Conservation (phyloP, 2,888 invertebrate species). For the Anarsia innoxiella region DNA sequence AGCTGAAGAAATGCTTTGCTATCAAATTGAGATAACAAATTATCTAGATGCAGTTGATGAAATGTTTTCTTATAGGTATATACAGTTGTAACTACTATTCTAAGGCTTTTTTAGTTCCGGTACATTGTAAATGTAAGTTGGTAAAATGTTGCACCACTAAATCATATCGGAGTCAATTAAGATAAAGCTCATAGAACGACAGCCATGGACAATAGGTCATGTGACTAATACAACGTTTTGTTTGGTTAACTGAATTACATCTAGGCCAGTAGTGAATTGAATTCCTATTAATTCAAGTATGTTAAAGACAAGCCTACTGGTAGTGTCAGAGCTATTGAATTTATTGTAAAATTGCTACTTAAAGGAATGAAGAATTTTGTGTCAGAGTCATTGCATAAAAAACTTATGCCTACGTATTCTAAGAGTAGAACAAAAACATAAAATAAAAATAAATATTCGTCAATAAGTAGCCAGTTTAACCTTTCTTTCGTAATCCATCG, state of each 20-base stretch:
- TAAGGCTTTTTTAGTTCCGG: conserved; percentile 8
- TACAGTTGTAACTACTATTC: conserved; percentile 18
- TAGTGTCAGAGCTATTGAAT: conserved; percentile 6
- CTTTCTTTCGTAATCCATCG: not conserved
- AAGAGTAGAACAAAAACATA: too few species aligned
- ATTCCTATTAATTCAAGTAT: conserved; percentile 38
- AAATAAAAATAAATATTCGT: too few species aligned
- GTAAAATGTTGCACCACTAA: conserved; percentile 50
- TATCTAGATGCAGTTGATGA: conserved; percentile 17
- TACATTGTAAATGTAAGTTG: conserved; percentile 35
- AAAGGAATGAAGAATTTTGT: too few species aligned
- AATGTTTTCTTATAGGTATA: conserved; percentile 24
- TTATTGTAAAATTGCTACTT: too few species aligned
- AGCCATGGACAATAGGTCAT: conserved; percentile 61
- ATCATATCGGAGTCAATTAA: conserved; percentile 73
- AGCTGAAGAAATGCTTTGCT: not conserved
- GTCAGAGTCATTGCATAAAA: too few species aligned
- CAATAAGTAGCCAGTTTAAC: too few species aligned
- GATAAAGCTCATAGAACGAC: conserved; percentile 65
- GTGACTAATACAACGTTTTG: conserved; percentile 68
- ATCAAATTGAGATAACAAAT: conserved; percentile 5
- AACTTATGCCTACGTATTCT: too few species aligned
- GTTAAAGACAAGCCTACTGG: conserved; percentile 2
- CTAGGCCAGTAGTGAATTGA: conserved; percentile 39
- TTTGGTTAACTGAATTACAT: conserved; percentile 62